Conservation (phyloP, 2,797 vertebrate species). For the Darevskia mixta region DNA sequence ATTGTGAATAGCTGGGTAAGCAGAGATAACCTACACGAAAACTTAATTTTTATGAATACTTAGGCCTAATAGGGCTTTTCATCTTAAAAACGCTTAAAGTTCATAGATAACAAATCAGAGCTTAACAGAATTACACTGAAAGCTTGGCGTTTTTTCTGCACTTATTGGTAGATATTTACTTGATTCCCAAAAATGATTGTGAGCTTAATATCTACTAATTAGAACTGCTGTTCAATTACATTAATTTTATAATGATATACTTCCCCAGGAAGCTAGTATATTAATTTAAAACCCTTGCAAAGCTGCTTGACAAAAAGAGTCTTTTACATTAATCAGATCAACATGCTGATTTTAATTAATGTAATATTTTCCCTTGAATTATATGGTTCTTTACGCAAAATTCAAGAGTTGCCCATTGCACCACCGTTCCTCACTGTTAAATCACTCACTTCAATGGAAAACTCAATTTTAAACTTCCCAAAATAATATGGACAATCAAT, state of each 20-base stretch:
- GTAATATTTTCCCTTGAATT: neutral
- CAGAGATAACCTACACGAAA: neutral
- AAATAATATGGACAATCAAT: neutral
- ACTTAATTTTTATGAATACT: neutral
- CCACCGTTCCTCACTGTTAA: neutral
- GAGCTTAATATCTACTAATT: neutral
- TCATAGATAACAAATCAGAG: neutral
- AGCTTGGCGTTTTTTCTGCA: slow-evolving; percentile 3
- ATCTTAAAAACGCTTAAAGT: neutral
- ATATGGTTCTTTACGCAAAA: neutral
- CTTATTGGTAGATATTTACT: neutral
- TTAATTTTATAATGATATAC: neutral
- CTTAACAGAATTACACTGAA: slow-evolving; percentile 1
- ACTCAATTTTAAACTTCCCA: neutral
- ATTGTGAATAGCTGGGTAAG: neutral
- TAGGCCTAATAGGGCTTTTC: neutral
- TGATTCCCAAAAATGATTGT: slow-evolving; percentile 20
- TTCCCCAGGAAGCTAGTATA: slow-evolving; percentile 20
- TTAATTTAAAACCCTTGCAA: neutral
- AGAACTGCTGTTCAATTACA: neutral
- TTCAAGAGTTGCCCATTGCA: neutral
- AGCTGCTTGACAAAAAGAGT: neutral
- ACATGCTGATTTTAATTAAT: neutral
- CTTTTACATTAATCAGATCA: neutral
- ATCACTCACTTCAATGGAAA: neutral